Conservation (phyloP, 2,888 invertebrate genomes). For the Miltochrista miniata region DNA sequence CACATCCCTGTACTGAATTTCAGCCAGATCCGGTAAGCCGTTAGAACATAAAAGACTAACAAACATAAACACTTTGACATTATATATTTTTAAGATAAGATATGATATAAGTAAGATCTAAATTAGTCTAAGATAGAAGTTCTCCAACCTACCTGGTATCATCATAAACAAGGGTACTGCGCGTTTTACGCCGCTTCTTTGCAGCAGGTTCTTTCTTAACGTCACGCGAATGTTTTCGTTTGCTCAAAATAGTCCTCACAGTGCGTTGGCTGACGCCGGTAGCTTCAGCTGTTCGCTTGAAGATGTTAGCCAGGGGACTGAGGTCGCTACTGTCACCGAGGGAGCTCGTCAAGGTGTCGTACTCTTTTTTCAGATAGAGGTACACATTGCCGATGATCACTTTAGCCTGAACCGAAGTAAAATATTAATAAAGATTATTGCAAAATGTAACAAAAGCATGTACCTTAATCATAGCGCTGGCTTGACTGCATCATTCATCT, state of each 20-base stretch:
- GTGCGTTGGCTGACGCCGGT: neutral
- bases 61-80: no score
- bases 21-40: no score
- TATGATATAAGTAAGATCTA: no score
- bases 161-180: no score
- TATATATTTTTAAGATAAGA: no score
- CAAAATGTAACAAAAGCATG: neutral
- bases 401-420: no score
- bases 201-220: neutral
- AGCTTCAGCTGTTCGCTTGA: conserved; percentile 1
- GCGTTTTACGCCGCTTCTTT: neutral
- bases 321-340: neutral
- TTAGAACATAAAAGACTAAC: no score
- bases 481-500: no score
- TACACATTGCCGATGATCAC: neutral
- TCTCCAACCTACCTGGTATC: no score
- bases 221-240: neutral
- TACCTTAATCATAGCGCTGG: neutral
- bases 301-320: neutral
- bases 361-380: neutral
- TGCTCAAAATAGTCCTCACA: neutral
- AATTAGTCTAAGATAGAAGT: no score
- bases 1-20: no score
- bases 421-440: neutral
- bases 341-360: neutral